Evolutionary conservation across 2,797 vertebrate species (phyloP), one percentile per base, ranked within the genome.

Genomic region (Chelonia mydas): DNA sequence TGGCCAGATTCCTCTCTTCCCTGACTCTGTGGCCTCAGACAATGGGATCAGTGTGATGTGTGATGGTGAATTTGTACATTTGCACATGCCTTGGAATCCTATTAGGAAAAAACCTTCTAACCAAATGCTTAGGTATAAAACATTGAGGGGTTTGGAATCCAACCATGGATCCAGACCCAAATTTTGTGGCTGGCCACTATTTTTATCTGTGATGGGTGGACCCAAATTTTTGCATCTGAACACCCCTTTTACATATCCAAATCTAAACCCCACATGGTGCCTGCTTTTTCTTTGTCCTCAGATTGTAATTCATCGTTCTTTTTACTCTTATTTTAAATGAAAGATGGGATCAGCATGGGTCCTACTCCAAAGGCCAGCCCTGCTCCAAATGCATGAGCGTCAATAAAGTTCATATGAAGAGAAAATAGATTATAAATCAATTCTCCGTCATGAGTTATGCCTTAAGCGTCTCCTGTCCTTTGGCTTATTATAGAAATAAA

Each of bases 291-390:
- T 81, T 41, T 82, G 78, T 57, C 50, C 45, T 83, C 65, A 25
- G 37, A 16, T 53, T 53, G 17, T 80, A 50, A 72, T 94, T 94
- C 81, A 87, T 57, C 72, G 61, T 76, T 87, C 59, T 57, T 90
- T 79, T 83, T 45, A 57, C 59, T 83, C 25, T 82, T 89, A 84
- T 84, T 91, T 77, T 77, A 86, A 92, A 87, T 72, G 27, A 89
- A 91, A 93, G 83, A 90, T 94, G 92, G 91, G 68, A 90, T 97
- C 88, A 93, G 81, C 59, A 90, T 92, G 93, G 88, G 84, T 86
- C 51, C 53, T 37, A 72, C 49, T 97, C 87, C 91, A 94, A 54
- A 76, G 33, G 45, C 57, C 83, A 88, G 86, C 33, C 65, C 68
- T 90, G 81, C 47, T 81, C 47, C 90, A 93, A 96, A 86, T 84